A percentile compares a stretch with the other conserved stretches of the same genome.
Conservation (phyloP, 1,140 invertebrate genomes). For the Aphelinus atriplicis region DNA sequence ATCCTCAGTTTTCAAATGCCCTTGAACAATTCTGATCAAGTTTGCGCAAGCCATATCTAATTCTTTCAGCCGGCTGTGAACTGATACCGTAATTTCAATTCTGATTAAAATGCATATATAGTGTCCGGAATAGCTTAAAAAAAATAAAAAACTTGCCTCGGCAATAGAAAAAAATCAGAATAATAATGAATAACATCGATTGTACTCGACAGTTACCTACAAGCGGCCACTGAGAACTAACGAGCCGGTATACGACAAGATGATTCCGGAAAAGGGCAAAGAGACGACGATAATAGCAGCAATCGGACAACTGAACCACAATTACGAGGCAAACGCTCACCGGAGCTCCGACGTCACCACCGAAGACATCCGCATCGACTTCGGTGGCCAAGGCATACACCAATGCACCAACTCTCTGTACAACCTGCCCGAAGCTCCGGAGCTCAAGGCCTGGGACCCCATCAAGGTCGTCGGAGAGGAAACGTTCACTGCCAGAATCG, state of each 20-base stretch:
- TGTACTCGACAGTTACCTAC: slow-evolving; percentile 26
- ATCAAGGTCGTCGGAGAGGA: slow-evolving; percentile 56
- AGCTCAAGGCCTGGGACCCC: slow-evolving; percentile 72
- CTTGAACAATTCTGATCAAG: too few species aligned
- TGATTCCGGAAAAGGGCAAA: slow-evolving; percentile 70
- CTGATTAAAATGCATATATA: too few species aligned
- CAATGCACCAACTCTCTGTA: slow-evolving; percentile 64
- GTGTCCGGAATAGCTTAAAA: not conserved
- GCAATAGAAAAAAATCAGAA: too few species aligned
- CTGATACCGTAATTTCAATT: too few species aligned
- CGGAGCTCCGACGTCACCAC: slow-evolving; percentile 75
- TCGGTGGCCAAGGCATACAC: slow-evolving; percentile 69
- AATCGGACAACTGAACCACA: slow-evolving; percentile 82
- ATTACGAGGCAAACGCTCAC: slow-evolving; percentile 86
- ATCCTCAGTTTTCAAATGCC: too few species aligned
- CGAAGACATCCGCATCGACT: slow-evolving; percentile 80
- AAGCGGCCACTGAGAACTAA: slow-evolving; percentile 77
- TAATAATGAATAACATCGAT: not conserved
- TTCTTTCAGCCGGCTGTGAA: too few species aligned
- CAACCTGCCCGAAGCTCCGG: slow-evolving; percentile 53
- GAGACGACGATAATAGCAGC: slow-evolving; percentile 86
- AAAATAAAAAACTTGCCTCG: not conserved
- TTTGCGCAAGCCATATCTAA: too few species aligned
- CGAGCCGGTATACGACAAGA: slow-evolving; percentile 76
- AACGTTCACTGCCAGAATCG: slow-evolving; percentile 80